phyloP scores from a whole-genome alignment of 2,113 vertebrate genomes.

The Setophaga petechia region DNA sequence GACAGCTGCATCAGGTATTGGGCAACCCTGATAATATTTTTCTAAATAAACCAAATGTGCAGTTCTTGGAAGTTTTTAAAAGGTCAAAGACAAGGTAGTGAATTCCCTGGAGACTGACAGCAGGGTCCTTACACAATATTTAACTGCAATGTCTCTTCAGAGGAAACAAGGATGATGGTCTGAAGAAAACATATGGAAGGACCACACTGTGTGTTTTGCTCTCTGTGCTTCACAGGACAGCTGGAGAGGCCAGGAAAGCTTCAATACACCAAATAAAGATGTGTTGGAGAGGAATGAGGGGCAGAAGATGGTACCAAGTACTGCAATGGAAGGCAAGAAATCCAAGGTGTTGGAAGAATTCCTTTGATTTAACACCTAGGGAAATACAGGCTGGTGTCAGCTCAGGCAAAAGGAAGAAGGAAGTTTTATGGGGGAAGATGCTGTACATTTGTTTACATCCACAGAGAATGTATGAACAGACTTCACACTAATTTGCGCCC shows the following conservation, averaged over 20 bases:
- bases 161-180: neutral
- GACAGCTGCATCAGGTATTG: neutral
- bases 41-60: neutral
- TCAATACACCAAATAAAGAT: neutral
- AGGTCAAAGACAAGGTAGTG: neutral
- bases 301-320: rapidly evolving
- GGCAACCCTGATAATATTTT: neutral
- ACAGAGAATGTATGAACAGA: neutral
- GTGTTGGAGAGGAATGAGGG: rapidly evolving
- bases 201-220: neutral
- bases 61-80: neutral
- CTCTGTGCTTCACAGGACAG: neutral
- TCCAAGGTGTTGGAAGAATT: neutral
- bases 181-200: neutral
- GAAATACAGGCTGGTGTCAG: neutral
- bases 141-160: neutral
- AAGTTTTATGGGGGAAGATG: neutral
- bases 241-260: neutral
- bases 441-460: neutral
- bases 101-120: neutral
- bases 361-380: neutral
- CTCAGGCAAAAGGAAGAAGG: neutral
- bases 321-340: neutral
- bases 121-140: rapidly evolving
- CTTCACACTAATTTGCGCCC: neutral